Evolutionary conservation across 2,888 invertebrate genomes (phyloP), one percentile per base, ranked within the genome.

Genomic region (Eristalis arbustorum): DNA sequence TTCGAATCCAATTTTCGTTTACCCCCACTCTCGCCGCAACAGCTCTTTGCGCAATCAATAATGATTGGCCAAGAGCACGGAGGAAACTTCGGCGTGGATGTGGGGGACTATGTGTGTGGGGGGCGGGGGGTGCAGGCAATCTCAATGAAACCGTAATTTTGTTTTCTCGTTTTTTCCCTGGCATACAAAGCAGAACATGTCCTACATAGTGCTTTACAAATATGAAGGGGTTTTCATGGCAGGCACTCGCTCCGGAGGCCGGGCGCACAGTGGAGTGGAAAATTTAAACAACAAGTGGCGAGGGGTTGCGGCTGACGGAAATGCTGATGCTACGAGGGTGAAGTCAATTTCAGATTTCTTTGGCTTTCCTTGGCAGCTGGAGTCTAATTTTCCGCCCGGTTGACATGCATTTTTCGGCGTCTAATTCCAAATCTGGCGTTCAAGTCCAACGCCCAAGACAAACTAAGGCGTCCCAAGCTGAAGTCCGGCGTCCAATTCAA

Each of bases 1-100:
- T 64, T 68, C 25, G 69, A 71, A 84, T 74, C 49, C 79, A 84
- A 79, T 84, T 79, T 75, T 49, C 42, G n/a, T 75, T 56, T 66
- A 14, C 22, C 56, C 31, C 49, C 18, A 49, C 49, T 8, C 11
- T 2, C 8, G 37, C 37, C 34, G 49, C 40, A 10, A 11, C 23
- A n/a, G 49, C 49, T 5, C n/a, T 49, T 6, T 56, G 37, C 59
- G 64, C 74, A 78, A 84, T 84, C 74, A 74, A 84, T 84, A 74
- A 74, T 63, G 67, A 74, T 78, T 78, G 83, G 73, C 79, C 66
- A 23, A 84, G 57, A 74, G 56, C 66, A 61, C 64, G 37, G 25
- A 49, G 25, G 25, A 49, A 79, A 59, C 57, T 64, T 37, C 11
- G 10, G 28, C n/a, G 49, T 34, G 18, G 34, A n/a, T 28, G 6